Percentiles rank a stretch among this genome's conserved stretches.
These are phyloP conservation scores for Seriola quinqueradiata DNA, from an alignment of 2,113 vertebrate species.

Conservation along the genomic window DNA sequence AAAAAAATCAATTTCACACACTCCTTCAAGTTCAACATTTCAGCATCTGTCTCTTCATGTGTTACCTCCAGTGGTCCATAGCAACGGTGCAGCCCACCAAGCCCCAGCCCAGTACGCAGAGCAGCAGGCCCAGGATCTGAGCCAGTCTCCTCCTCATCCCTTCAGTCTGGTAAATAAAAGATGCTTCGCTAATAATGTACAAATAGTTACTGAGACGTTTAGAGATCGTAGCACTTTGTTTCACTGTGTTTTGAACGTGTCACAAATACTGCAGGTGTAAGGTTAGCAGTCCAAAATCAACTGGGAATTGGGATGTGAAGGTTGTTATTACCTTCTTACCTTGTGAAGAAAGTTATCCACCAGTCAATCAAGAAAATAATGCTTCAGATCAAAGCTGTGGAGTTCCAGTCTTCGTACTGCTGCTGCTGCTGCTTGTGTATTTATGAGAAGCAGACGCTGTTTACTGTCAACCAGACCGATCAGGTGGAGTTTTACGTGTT, in stretches of 20 bases:
- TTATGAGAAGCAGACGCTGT: slow-evolving; percentile 15
- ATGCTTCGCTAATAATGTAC: not conserved
- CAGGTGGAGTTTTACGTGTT: not conserved
- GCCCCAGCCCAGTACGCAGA: slow-evolving; percentile 86
- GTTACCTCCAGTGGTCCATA: slow-evolving; percentile 89
- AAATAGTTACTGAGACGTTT: not conserved
- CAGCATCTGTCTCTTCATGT: not conserved
- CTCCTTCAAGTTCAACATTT: too few relatives aligned
- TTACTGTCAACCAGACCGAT: slow-evolving; percentile 49
- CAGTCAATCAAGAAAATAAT: not conserved
- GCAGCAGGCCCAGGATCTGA: slow-evolving; percentile 88
- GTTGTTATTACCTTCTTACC: not conserved
- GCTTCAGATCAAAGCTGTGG: not conserved
- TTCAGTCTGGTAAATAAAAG: not conserved
- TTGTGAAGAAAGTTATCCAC: not conserved
- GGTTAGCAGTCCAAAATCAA: not conserved
- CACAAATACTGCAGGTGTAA: not conserved
- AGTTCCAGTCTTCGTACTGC: not conserved
- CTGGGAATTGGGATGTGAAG: not conserved
- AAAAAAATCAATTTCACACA: too few relatives aligned
- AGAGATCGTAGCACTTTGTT: not conserved
- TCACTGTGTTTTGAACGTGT: not conserved
- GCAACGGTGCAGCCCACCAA: slow-evolving; percentile 88
- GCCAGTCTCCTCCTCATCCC: slow-evolving; percentile 47
- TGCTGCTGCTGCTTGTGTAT: not conserved